Conservation (phyloP, 92 coral and sea anemone species). For the Palythoa caribaeorum region DNA sequence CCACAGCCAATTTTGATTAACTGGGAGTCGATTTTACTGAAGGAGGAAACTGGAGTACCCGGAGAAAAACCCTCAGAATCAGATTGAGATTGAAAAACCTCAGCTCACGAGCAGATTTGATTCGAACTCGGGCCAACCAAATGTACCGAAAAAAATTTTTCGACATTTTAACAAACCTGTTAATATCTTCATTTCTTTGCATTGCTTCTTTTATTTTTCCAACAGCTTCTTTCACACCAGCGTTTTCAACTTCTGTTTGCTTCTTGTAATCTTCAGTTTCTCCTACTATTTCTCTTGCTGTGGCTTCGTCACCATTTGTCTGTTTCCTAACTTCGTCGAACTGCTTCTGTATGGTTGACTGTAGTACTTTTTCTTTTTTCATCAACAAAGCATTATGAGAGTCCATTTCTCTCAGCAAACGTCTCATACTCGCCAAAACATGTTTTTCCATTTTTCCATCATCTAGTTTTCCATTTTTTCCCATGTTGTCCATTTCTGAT, state of each 20-base stretch:
- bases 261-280: slow-evolving; percentile 68
- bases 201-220: slow-evolving; percentile 75
- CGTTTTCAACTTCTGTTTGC: slow-evolving; percentile 47
- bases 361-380: slow-evolving; percentile 54
- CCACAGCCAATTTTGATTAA: too few species aligned
- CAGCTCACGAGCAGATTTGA: too few species aligned
- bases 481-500: slow-evolving; percentile 57
- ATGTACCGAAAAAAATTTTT: neutral
- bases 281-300: slow-evolving; percentile 65
- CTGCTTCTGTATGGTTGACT: slow-evolving; percentile 73
- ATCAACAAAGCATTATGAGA: slow-evolving; percentile 26
- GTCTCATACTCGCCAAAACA: slow-evolving; percentile 17
- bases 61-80: too few species aligned
- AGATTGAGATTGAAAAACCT: too few species aligned
- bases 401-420: slow-evolving; percentile 32
- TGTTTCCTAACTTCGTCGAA: slow-evolving; percentile 66
- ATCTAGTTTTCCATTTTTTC: slow-evolving; percentile 53
- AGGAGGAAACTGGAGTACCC: too few species aligned
- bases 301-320: slow-evolving; percentile 63
- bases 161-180: slow-evolving; percentile 43
- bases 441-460: slow-evolving; percentile 52
- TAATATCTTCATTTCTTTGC: slow-evolving; percentile 76
- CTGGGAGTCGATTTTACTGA: too few species aligned
- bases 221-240: slow-evolving; percentile 60
- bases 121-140: too few species aligned